phyloP scores from a whole-genome alignment of 2,888 invertebrate genomes.

The Pristionchus maxplancki region DNA sequence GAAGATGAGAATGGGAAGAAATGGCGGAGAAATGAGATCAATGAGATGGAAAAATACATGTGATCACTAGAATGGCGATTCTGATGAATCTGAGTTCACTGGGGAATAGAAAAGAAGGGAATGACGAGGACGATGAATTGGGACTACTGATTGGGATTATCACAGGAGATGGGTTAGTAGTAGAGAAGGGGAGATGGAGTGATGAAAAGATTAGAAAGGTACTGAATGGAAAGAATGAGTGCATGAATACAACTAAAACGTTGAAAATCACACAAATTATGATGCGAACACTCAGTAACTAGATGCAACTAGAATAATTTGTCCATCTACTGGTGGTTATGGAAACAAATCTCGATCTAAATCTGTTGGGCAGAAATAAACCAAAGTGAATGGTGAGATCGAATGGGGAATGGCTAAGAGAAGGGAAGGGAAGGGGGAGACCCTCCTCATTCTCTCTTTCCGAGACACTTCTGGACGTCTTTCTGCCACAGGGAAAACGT shows the following conservation, averaged over 20 bases:
- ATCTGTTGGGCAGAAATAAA: no score
- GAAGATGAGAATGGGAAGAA: not conserved
- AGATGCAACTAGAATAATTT: not conserved
- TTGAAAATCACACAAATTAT: not conserved
- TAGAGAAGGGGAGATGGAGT: not conserved
- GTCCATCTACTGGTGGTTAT: no score
- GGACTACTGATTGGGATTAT: not conserved
- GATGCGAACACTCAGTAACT: no score
- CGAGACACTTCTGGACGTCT: slow-evolving; percentile 24
- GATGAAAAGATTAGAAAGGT: not conserved
- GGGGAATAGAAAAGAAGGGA: not conserved
- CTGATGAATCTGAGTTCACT: not conserved
- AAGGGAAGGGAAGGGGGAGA: not conserved
- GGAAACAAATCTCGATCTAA: no score
- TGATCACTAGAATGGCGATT: not conserved
- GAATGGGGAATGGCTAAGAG: not conserved
- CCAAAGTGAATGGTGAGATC: not conserved
- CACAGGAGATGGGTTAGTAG: not conserved
- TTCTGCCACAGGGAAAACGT: slow-evolving; percentile 29
- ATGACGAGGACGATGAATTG: not conserved
- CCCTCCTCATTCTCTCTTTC: not conserved
- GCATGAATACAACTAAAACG: slow-evolving; percentile 8
- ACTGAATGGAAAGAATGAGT: not conserved
- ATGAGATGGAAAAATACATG: not conserved
- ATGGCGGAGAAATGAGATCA: slow-evolving; percentile 5